phyloP scores from a whole-genome alignment of 2,888 invertebrate genomes.

The Drosophila antonietae region DNA sequence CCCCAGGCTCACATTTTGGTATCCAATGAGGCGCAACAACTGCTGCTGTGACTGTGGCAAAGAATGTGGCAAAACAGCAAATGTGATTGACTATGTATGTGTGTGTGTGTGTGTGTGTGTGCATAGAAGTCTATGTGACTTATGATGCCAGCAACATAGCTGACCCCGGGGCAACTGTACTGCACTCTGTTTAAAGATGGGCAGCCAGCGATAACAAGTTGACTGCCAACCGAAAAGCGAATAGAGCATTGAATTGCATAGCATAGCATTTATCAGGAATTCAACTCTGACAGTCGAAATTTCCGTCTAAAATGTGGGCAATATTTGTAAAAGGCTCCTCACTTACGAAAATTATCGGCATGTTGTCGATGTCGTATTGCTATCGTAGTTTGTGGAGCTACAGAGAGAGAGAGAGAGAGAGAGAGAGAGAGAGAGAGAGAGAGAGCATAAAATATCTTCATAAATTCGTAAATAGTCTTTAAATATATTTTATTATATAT shows the following conservation, averaged over 20 bases:
- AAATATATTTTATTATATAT: neutral
- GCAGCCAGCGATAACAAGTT: constrained; percentile 61
- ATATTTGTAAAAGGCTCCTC: neutral
- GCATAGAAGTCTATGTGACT: constrained; percentile 53
- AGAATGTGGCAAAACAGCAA: constrained; percentile 41
- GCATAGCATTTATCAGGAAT: constrained; percentile 25
- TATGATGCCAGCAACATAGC: constrained; percentile 60
- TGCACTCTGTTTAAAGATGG: constrained; percentile 52
- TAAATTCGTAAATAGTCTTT: too few species aligned
- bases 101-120: neutral
- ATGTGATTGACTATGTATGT: constrained; percentile 19
- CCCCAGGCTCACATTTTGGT: constrained; percentile 5
- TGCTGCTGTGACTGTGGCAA: constrained; percentile 66
- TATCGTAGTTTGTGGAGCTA: neutral
- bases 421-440: too few species aligned
- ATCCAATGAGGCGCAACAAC: constrained; percentile 70
- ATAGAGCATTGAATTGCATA: neutral
- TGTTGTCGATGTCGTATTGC: neutral
- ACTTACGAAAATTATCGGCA: neutral
- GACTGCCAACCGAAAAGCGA: constrained; percentile 29
- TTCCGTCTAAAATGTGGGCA: neutral
- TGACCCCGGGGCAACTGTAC: constrained; percentile 36
- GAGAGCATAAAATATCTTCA: too few species aligned
- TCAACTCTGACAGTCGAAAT: neutral
- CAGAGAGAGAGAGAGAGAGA: too few species aligned